Evolutionary conservation across 2,888 invertebrate genomes (phyloP), one percentile per base, ranked within the genome.

Genomic region (Lissocephala sabroskyi): DNA sequence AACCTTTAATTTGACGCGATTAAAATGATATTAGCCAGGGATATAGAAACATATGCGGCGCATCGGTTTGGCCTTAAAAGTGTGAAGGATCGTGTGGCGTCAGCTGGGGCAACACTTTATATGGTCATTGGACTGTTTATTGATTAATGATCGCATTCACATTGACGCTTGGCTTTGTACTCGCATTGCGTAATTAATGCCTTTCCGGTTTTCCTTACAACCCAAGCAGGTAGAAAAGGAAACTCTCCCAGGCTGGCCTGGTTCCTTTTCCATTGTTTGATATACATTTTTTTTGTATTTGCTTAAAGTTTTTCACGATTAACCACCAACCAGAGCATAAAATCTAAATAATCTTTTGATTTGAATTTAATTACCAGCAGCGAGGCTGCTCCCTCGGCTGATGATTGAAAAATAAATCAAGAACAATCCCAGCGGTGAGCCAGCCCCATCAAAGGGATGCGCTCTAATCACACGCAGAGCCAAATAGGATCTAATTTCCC

Each of bases 311-410:
- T n/a, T n/a, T n/a, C n/a, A n/a, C 61, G 67, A 79, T 76, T 53
- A 65, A 63, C 71, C 78, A 65, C 79, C 79, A 74, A 52, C 56
- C 60, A 65, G 56, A 76, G 80, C 66, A 71, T 70, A 71, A 65
- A 73, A 79, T 79, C 79, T 79, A 71, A 79, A 79, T 79, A 79
- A 80, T 79, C 80, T 65, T 79, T 79, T 80, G 79, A 79, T 79
- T 79, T 79, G 71, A 63, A 79, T 80, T 80, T 80, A 79, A 79
- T 79, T 79, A 79, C 62, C 43, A 47, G 42, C 11, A 32, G 13
- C 11, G 13, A 32, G 11, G 9, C 16, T 10, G 13, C 5, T 10
- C 13, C 13, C 35, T 35, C 2, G 2, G 9, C 11, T 9, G 11
- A 11, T 32, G 30, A 62, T 67, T 59, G 62, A 67, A 64, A 56